Base-by-base conservation (phyloP, 2,797 vertebrate species). In the Bradypus variegatus region DNA sequence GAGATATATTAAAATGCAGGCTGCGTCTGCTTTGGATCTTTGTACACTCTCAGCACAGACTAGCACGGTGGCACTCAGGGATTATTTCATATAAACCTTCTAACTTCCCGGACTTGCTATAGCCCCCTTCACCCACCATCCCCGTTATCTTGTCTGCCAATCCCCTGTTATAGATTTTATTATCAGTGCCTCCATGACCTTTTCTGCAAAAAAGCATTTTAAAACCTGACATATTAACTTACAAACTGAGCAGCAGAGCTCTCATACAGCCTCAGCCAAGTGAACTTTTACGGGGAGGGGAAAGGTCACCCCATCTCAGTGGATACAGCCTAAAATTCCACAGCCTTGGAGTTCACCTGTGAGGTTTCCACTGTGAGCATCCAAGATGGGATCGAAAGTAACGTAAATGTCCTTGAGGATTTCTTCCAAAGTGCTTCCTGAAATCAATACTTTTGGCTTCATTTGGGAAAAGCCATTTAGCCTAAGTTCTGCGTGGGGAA, bases 151-250 rank as follows among this genome's bases (percentile, higher is more conserved):
- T 91, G 16, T 94, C 94, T 41, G 8, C 58, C 38, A 95, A 60
- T 94, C 91, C 95, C 91, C 82, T 88, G 92, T 96, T 96, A 95
- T 95, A 93, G 94, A 94, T 95, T 96, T 96, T 95, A 93, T 96
- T 93, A 95, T 48, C 81, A 85, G 91, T 79, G 92, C 90, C 86
- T 96, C 88, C 70, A 2, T 94, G 97, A 97, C 96, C 96, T 97
- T 96, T 96, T 90, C 95, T 78, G 0, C 91, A 93, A 86, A 79
- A 79, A 86, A 93, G 77, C 55, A 12, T 88, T 94, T 94, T 88
- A 25, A 83, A 97, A 97, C 80, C 89, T 88, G 48, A 60, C 41
- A 12, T 91, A 80, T 93, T 96, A 94, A 87, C 96, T 90, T 72
- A 3, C 70, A 85, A 80, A 92, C 95, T 21, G 1, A 0, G 78